These are phyloP conservation scores for Aphelenchoides avenae DNA, from an alignment of 1,140 invertebrate species.

Conservation along the genomic window DNA sequence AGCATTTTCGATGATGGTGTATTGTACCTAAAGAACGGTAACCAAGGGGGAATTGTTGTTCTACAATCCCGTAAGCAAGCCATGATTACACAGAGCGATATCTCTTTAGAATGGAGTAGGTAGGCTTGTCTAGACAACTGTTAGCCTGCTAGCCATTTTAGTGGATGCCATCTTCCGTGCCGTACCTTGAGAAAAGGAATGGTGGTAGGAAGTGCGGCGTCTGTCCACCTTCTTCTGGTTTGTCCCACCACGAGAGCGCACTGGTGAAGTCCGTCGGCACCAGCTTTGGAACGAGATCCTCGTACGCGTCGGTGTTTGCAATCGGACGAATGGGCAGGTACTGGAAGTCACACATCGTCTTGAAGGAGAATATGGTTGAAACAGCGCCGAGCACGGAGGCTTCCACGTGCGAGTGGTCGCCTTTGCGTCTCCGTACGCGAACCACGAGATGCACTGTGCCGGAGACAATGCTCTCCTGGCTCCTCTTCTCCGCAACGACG, in stretches of 20 bases:
- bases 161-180: conserved; percentile 5
- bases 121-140: no score
- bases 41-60: no score
- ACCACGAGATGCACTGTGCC: conserved; percentile 50
- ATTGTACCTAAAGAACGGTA: conserved; percentile 30
- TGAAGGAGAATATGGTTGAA: conserved; percentile 45
- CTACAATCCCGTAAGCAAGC: no score
- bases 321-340: conserved; percentile 43
- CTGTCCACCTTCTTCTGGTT: not conserved
- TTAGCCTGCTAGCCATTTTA: no score
- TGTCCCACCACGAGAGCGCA: conserved; percentile 39
- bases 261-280: conserved; percentile 39
- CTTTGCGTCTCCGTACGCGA: conserved; percentile 31
- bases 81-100: no score
- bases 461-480: conserved; percentile 28
- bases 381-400: conserved; percentile 4
- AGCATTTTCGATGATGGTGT: conserved; percentile 44
- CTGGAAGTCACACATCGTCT: conserved; percentile 54
- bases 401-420: not conserved
- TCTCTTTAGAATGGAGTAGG: no score
- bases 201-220: conserved; percentile 35
- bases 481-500: conserved; percentile 38
- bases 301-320: conserved; percentile 19
- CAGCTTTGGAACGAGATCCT: conserved; percentile 41
- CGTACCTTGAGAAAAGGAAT: conserved; percentile 49